Base-by-base conservation (phyloP, 2,113 vertebrate species). In the Athene cunicularia region DNA sequence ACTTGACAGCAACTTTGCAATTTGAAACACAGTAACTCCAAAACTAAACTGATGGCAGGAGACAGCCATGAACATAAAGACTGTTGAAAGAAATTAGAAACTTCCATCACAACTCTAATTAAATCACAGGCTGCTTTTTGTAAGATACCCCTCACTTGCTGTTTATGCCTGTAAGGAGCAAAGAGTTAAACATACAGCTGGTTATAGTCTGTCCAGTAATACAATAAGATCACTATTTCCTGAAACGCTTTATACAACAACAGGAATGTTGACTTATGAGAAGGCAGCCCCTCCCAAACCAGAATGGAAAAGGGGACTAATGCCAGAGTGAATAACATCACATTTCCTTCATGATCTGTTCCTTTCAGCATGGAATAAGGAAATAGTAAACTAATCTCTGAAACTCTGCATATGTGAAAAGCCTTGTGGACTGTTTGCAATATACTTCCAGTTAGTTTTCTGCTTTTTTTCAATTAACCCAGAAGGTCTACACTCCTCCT, bases 301-400 rank as follows among this genome's bases (percentile, higher is more conserved):
- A 66, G 84, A 45, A 94, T 68, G 70, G 84, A 95, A 97, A 97
- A 59, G 55, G 19, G 28, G 80, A 95, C 35, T 72, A 93, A 80
- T 32, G 80, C 70, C 84, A 93, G 73, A 85, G n/a, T 66, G 66
- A 91, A 22, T 80, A 95, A 88, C 80, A 75, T 71, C 73, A 50
- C 32, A 10, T 85, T 96, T 95, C 95, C 86, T 81, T 89, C 33
- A 27, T 7, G 26, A 53, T 58, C 83, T 73, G 62, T 66, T 80
- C 74, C 56, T 45, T 89, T 91, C 49, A 85, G 35, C 35, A 55
- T 23, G 17, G 74, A 20, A 70, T 73, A 88, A 66, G 77, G n/a
- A 88, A 95, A 93, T 0, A 75, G 73, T 45, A 87, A 88, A 39
- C 73, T 82, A 33, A 67, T 64, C 58, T 75, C 47, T 53, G 72